Conservation (phyloP, 2,113 vertebrate species). For the Xerus inauris region DNA sequence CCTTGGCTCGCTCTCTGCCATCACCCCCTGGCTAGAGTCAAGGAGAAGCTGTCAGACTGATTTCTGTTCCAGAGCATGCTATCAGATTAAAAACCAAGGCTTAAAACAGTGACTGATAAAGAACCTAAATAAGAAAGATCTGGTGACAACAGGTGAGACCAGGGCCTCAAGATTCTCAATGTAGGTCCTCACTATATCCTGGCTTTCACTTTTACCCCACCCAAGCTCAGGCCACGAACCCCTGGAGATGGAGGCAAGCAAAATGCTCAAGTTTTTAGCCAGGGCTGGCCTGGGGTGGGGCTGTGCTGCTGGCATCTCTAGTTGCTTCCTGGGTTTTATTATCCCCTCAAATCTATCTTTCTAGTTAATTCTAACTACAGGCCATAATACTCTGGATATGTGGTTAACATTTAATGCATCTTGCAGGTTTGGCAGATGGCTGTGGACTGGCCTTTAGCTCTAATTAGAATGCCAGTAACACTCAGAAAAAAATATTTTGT, state of each 20-base stretch:
- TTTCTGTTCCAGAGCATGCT: too few species aligned
- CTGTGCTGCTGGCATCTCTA: neutral
- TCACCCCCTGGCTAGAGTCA: neutral
- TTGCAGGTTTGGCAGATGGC: neutral
- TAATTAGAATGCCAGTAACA: neutral
- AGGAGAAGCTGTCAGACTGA: neutral
- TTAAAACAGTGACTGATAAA: neutral
- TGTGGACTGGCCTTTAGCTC: neutral
- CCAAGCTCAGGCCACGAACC: neutral
- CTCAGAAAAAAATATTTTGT: neutral
- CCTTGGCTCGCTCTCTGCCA: neutral
- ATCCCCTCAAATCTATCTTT: neutral
- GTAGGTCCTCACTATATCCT: rapidly evolving
- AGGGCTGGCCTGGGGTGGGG: neutral
- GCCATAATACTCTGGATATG: neutral
- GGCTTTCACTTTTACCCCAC: neutral
- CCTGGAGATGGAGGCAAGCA: neutral
- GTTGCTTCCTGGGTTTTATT: neutral
- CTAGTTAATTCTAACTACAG: neutral
- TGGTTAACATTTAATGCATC: neutral
- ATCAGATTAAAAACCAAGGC: neutral
- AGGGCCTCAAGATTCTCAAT: neutral
- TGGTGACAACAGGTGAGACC: neutral
- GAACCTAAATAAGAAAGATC: neutral
- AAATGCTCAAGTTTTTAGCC: neutral